Conservation (phyloP, 2,113 vertebrate species). For the Cheilinus undulatus region DNA sequence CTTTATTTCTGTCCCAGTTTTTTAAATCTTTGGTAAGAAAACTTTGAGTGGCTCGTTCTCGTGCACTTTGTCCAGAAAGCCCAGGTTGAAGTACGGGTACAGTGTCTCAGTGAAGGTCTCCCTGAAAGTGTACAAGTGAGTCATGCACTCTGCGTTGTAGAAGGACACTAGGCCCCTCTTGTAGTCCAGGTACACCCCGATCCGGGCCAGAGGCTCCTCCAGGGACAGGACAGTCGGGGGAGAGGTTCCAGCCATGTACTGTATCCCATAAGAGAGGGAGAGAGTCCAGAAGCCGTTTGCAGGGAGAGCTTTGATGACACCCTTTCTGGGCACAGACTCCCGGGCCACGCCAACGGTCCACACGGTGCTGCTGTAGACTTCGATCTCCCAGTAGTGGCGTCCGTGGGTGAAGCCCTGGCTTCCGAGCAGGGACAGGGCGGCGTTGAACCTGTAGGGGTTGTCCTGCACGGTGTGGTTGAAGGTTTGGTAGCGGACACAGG, state of each 20-base stretch:
- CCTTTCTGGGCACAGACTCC: slow-evolving; percentile 83
- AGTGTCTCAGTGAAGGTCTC: slow-evolving; percentile 84
- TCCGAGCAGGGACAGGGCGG: slow-evolving; percentile 83
- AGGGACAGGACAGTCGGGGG: slow-evolving; percentile 83
- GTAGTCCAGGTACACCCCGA: slow-evolving; percentile 86
- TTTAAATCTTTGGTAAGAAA: slow-evolving; percentile 84
- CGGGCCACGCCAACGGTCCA: slow-evolving; percentile 86
- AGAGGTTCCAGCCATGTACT: slow-evolving; percentile 85
- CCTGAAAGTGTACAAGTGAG: slow-evolving; percentile 85
- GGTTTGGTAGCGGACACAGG: slow-evolving; percentile 85
- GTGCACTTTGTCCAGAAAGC: slow-evolving; percentile 85
- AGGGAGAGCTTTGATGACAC: slow-evolving; percentile 85
- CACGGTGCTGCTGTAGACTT: slow-evolving; percentile 86
- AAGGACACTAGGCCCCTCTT: slow-evolving; percentile 86
- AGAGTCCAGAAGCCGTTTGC: slow-evolving; percentile 87
- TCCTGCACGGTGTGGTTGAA: slow-evolving; percentile 82
- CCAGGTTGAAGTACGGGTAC: slow-evolving; percentile 86
- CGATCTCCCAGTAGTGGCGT: slow-evolving; percentile 87
- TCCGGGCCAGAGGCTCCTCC: slow-evolving; percentile 79
- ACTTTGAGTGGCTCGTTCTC: slow-evolving; percentile 87
- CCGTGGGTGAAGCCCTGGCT: slow-evolving; percentile 85
- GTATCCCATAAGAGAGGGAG: slow-evolving; percentile 86
- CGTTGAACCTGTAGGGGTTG: slow-evolving; percentile 85
- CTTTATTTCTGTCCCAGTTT: neutral
- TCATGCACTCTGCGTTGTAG: slow-evolving; percentile 86